Evolutionary conservation across 2,888 invertebrate genomes (phyloP).

Genomic region (Drosophila phalerata): DNA sequence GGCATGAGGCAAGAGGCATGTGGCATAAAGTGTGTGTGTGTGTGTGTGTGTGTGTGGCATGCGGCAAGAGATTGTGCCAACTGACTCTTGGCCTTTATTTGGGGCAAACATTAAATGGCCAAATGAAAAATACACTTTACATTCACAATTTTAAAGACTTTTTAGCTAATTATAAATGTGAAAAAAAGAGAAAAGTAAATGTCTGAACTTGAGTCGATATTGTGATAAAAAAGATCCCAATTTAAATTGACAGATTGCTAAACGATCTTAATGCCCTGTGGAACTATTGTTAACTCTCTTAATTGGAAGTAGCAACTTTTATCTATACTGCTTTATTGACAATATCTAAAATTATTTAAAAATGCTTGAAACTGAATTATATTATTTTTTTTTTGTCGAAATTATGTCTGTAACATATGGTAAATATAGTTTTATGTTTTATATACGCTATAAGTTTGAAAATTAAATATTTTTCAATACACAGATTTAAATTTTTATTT

Average conservation of each 20-base stretch:
- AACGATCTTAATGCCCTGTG: no score
- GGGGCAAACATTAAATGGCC: conserved; percentile 16
- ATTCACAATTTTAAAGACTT: conserved; percentile 10
- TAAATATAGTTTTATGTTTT: no score
- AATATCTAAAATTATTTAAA: no score
- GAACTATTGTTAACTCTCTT: no score
- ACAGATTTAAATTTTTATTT: no score
- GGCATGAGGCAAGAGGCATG: conserved; percentile 16
- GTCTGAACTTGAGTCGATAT: not conserved
- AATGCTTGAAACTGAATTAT: no score
- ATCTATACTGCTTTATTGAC: no score
- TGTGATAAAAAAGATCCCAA: not conserved
- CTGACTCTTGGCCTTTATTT: conserved; percentile 8
- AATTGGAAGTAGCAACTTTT: no score
- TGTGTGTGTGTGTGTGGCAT: conserved; percentile 15
- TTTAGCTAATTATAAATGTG: not conserved
- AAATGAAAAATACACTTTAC: not conserved
- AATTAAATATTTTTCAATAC: no score
- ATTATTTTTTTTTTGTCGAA: no score
- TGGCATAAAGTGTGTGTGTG: conserved; percentile 21
- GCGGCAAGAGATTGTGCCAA: conserved; percentile 9
- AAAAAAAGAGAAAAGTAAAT: not conserved
- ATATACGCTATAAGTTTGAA: no score
- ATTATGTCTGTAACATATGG: no score
- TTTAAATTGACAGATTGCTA: not conserved